Evolutionary conservation across 2,113 vertebrate species (phyloP).

Genomic region (Rattus rattus): DNA sequence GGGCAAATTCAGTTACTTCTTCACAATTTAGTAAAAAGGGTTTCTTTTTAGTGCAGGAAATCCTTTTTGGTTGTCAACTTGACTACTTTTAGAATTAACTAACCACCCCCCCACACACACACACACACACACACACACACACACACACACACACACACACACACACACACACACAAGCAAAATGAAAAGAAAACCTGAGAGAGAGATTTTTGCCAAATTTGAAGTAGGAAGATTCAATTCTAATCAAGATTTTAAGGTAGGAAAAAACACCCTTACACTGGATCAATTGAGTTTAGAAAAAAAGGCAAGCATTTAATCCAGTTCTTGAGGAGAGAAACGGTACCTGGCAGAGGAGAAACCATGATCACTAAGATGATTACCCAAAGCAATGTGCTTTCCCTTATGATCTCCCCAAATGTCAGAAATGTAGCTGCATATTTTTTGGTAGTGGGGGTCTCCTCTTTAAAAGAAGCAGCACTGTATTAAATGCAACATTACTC

Average conservation of each 20-base stretch:
- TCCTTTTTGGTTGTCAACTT: neutral
- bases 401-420: neutral
- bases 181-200: neutral
- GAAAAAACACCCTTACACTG: neutral
- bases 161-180: too few relatives aligned
- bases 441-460: neutral
- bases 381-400: neutral
- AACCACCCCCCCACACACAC: too few relatives aligned
- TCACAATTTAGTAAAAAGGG: neutral
- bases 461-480: neutral
- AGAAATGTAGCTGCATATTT: neutral
- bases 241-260: neutral
- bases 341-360: neutral
- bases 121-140: too few relatives aligned
- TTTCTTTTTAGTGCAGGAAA: neutral
- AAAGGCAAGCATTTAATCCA: neutral
- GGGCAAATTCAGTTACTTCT: neutral
- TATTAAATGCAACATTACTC: neutral
- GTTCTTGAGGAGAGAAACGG: neutral
- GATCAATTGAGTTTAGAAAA: neutral
- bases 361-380: neutral
- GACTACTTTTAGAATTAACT: neutral
- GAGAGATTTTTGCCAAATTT: neutral
- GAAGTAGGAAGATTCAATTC: neutral
- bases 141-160: too few relatives aligned